Percentiles rank a stretch among this genome's conserved stretches.
These are phyloP conservation scores for Macroglossus sobrinus DNA, from an alignment of 2,113 vertebrate genomes.

Conservation along the genomic window DNA sequence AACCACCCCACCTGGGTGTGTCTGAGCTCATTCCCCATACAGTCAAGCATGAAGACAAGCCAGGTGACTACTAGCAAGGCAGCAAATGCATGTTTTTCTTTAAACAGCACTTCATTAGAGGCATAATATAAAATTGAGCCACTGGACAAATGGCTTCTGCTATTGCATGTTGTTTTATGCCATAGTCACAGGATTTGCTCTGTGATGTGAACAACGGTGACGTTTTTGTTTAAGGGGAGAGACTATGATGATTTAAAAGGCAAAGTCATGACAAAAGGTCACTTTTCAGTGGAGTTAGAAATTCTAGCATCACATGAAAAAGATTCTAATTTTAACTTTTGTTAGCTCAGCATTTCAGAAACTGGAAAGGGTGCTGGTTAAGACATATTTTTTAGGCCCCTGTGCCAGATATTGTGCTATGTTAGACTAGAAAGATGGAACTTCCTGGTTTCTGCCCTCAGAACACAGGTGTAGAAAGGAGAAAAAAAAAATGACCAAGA, in stretches of 20 bases:
- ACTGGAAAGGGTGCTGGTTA: background rate
- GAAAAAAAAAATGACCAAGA: background rate
- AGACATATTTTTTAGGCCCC: background rate
- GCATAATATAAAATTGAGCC: background rate
- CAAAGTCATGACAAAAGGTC: background rate
- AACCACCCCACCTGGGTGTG: rapidly evolving
- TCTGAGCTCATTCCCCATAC: background rate
- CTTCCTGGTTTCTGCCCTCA: background rate
- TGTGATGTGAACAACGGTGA: background rate
- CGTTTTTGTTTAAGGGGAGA: background rate
- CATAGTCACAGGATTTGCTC: background rate
- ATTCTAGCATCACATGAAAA: background rate
- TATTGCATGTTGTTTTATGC: background rate
- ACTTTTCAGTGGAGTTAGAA: background rate
- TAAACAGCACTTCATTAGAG: background rate
- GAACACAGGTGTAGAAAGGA: background rate
- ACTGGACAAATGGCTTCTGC: background rate
- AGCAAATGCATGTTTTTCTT: background rate
- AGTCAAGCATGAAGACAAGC: rapidly evolving
- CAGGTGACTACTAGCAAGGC: background rate
- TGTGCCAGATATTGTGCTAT: background rate
- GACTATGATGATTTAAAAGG: background rate
- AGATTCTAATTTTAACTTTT: background rate
- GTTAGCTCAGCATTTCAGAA: background rate
- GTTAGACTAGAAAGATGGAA: background rate